phyloP scores from a whole-genome alignment of 2,888 invertebrate species.

The Baronia brevicornis region DNA sequence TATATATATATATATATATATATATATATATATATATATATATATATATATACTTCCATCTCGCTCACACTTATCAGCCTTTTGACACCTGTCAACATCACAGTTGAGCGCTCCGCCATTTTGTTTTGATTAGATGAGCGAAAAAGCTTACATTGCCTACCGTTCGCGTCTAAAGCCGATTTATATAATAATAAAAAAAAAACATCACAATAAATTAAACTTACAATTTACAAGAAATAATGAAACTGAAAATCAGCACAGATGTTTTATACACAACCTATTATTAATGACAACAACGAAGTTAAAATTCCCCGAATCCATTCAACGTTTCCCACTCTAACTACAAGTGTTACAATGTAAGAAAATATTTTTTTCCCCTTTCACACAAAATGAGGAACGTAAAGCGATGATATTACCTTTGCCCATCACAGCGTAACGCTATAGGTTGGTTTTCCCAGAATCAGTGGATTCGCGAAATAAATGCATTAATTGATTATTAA shows the following conservation, averaged over 20 bases:
- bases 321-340: neutral
- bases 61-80: slow-evolving; percentile 13
- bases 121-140: too few relatives aligned
- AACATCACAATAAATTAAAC: slow-evolving; percentile 61
- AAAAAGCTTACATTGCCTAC: slow-evolving; percentile 9
- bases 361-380: slow-evolving; percentile 26
- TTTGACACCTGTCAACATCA: slow-evolving; percentile 1
- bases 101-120: slow-evolving; percentile 12
- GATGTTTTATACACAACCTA: slow-evolving; percentile 52
- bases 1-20: too few relatives aligned
- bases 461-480: slow-evolving; percentile 55
- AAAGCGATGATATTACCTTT: slow-evolving; percentile 27
- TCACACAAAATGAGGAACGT: slow-evolving; percentile 26
- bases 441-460: slow-evolving; percentile 26
- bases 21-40: too few relatives aligned
- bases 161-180: slow-evolving; percentile 16
- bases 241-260: slow-evolving; percentile 31
- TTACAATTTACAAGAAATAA: slow-evolving; percentile 37
- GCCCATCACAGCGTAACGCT: slow-evolving; percentile 26
- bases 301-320: slow-evolving; percentile 1
- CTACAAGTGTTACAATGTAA: slow-evolving; percentile 17
- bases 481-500: slow-evolving; percentile 53
- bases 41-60: slow-evolving; percentile 10
- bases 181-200: slow-evolving; percentile 23
- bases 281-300: slow-evolving; percentile 23